A percentile compares a stretch with the other conserved stretches of the same genome.
Evolutionary conservation across 2,797 vertebrate genomes (phyloP).

Genomic region (Ambastaia sidthimunki): DNA sequence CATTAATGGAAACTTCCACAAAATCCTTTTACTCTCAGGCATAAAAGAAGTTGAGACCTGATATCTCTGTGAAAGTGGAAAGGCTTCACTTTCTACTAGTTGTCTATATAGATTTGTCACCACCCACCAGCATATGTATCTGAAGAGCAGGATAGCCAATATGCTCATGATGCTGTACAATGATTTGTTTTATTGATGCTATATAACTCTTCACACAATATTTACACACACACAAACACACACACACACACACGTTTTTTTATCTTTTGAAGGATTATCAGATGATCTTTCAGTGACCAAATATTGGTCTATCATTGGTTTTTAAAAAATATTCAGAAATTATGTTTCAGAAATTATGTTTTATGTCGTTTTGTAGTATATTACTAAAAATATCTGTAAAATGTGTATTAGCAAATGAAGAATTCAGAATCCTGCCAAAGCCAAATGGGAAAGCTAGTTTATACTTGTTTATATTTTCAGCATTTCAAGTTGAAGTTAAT

Average conservation of each 20-base stretch:
- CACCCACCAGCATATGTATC: no score
- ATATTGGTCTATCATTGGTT: background rate
- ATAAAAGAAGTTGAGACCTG: background rate
- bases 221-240: no score
- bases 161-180: background rate
- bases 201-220: background rate
- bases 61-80: conserved; percentile 7
- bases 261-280: background rate
- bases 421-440: no score
- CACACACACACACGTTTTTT: background rate
- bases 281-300: background rate
- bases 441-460: background rate
- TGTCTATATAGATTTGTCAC: background rate
- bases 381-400: background rate
- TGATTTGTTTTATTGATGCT: no score
- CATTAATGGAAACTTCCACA: conserved; percentile 38
- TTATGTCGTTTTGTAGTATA: background rate
- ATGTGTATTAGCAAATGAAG: no score
- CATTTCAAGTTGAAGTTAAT: conserved; percentile 13
- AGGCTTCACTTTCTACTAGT: background rate
- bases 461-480: background rate
- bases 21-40: conserved; percentile 7
- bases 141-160: background rate
- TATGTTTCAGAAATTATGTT: background rate
- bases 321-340: background rate